Evolutionary conservation across 2,888 invertebrate genomes (phyloP), one percentile per base, ranked within the genome.

Genomic region (Cryptocephalus primarius): DNA sequence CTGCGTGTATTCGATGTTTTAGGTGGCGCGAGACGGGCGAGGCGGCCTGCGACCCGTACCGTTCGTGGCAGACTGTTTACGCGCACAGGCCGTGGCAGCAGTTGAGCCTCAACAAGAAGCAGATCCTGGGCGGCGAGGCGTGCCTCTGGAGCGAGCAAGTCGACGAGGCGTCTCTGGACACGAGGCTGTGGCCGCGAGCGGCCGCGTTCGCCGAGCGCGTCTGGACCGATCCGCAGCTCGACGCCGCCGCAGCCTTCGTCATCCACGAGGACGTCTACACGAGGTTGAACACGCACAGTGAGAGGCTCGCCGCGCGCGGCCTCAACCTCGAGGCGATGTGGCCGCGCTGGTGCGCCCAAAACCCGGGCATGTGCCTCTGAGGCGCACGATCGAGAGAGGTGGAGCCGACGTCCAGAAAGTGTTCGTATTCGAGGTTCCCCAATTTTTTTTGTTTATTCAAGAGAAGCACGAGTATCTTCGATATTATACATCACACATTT

Each of bases 21-120:
- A 82, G 82, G 53, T 90, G 90, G 90, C 75, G 88, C 22, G 84
- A 87, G 62, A 81, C 80, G 32, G 86, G 87, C 1, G 87, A 87
- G 56, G 88, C 87, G 1, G 87, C 89, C 57, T 91, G 90, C 66
- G 86, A 88, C 13, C 89, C 89, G 8, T 91, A 90, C 69, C 79
- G 85, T 49, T 84, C 86, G 42, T 90, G 90, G 90, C 89, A 90
- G 67, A 84, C 83, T 52, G 78, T 89, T 42, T 91, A 90, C 70
- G 85, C 82, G 66, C 89, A 90, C 67, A 75, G 84, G 53, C 89
- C 88, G 1, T 85, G 87, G 83, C 73, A 75, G 49, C 72, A 71
- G 33, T 69, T 72, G 64, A 67, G 67, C 38, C 58, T 73, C 22
- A 53, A 68, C 46, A 62, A 69, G 47, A 63, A 67, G 31, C 62